These are phyloP conservation scores for Hypsibius dujardini DNA, from an alignment of 1,140 invertebrate species.

Conservation along the genomic window DNA sequence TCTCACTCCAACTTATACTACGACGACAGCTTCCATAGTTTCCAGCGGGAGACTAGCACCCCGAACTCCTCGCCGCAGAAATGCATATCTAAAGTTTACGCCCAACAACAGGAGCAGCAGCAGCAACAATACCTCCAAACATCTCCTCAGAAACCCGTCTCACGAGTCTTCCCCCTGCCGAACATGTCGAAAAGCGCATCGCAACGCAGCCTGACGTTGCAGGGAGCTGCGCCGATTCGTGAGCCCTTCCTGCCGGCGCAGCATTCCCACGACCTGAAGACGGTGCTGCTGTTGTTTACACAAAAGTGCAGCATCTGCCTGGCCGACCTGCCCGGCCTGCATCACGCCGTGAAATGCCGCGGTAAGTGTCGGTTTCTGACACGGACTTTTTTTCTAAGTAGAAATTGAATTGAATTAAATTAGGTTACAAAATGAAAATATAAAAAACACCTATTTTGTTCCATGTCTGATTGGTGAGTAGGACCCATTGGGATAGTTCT, in stretches of 20 bases:
- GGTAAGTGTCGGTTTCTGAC: neutral
- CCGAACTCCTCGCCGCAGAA: neutral
- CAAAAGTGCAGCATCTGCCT: slow-evolving; percentile 9
- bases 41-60: neutral
- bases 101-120: neutral
- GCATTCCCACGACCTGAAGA: neutral
- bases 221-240: neutral
- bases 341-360: neutral
- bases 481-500: too few species aligned
- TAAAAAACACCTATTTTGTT: neutral
- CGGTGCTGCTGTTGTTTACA: neutral
- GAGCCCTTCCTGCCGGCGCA: neutral
- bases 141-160: neutral
- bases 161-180: neutral
- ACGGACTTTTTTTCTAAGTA: neutral
- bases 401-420: too few species aligned
- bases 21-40: neutral
- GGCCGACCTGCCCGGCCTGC: neutral
- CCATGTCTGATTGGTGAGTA: neutral
- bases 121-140: neutral
- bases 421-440: too few species aligned
- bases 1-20: too few species aligned
- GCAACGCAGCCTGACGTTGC: neutral
- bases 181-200: neutral
- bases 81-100: neutral